phyloP scores from a whole-genome alignment of 1,140 invertebrate genomes.

The Brachionus rubens region DNA sequence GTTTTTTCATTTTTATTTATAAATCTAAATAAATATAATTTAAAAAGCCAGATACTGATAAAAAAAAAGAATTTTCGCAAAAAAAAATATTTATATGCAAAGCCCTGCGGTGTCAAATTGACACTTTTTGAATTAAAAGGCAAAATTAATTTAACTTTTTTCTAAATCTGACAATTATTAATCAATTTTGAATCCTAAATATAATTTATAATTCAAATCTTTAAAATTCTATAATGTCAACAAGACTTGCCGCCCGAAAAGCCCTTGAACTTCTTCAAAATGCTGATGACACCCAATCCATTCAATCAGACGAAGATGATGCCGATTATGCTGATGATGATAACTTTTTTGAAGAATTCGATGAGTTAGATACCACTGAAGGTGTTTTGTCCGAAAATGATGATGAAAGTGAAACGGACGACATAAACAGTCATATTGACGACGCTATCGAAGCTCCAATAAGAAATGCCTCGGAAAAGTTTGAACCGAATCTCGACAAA shows the following conservation, averaged over 20 bases:
- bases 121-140: no score
- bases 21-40: not conserved
- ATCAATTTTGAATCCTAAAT: not conserved
- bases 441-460: no score
- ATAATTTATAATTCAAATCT: conserved; percentile 1
- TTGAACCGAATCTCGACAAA: not conserved
- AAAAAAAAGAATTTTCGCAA: no score
- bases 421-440: no score
- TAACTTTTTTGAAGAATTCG: no score
- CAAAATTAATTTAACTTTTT: not conserved
- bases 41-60: no score
- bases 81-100: no score
- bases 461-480: no score
- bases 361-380: no score
- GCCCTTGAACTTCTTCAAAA: not conserved
- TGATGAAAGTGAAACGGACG: no score
- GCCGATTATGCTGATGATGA: not conserved
- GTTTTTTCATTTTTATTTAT: not conserved
- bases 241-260: not conserved
- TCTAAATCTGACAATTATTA: not conserved
- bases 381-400: no score
- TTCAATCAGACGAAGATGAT: not conserved
- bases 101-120: no score
- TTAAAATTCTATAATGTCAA: not conserved
- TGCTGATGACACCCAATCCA: not conserved